Percentiles rank a stretch among this genome's conserved stretches.
Evolutionary conservation across 2,888 invertebrate genomes (phyloP).

Genomic region (Lapara coniferarum): DNA sequence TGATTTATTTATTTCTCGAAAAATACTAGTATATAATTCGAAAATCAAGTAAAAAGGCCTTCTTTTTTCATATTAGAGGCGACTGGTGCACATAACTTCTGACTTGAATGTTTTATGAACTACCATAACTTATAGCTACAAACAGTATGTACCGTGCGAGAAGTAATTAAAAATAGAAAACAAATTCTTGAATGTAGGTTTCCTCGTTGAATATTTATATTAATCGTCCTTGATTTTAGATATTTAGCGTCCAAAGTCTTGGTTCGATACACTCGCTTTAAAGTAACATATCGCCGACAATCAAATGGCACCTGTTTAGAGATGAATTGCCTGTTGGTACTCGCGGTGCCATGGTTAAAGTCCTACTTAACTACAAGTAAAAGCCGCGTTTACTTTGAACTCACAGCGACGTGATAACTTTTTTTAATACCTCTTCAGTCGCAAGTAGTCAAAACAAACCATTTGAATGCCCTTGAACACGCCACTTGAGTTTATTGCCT

Average conservation of each 20-base stretch:
- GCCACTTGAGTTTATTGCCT: slow-evolving; percentile 74
- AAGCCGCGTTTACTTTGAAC: slow-evolving; percentile 61
- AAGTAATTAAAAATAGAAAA: too few relatives aligned
- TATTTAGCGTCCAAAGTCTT: too few relatives aligned
- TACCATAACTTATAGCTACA: too few relatives aligned
- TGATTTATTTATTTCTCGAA: neutral
- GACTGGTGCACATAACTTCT: too few relatives aligned
- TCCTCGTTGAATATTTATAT: too few relatives aligned
- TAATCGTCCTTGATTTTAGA: too few relatives aligned
- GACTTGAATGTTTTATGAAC: too few relatives aligned
- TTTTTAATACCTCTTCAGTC: slow-evolving; percentile 65
- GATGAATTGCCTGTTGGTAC: neutral
- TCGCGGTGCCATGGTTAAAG: neutral
- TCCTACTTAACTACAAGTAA: slow-evolving; percentile 40
- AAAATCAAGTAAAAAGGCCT: too few relatives aligned
- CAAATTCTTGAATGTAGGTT: too few relatives aligned
- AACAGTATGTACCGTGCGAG: too few relatives aligned
- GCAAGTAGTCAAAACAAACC: slow-evolving; percentile 81
- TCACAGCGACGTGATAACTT: slow-evolving; percentile 61
- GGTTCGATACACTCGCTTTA: neutral
- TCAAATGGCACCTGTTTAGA: slow-evolving; percentile 1
- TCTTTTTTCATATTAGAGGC: too few relatives aligned
- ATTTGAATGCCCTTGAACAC: slow-evolving; percentile 68
- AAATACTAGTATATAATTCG: too few relatives aligned
- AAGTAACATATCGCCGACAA: neutral